Conservation (phyloP, 1,140 invertebrate genomes). For the Leptonema lineaticorne region DNA sequence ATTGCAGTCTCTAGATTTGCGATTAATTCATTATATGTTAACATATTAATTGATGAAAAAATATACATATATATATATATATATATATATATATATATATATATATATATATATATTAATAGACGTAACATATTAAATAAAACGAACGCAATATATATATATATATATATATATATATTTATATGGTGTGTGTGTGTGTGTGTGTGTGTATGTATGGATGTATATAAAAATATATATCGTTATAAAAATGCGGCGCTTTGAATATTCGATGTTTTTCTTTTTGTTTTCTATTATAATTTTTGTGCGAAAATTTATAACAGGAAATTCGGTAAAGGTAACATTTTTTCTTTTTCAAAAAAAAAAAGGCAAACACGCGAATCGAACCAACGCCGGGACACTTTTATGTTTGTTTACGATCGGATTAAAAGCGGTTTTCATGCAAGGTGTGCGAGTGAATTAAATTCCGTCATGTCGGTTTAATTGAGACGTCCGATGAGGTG, state of each 20-base stretch:
- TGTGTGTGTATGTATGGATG: too few species aligned
- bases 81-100: too few species aligned
- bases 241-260: background rate
- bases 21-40: too few species aligned
- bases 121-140: too few species aligned
- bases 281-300: background rate
- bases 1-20: too few species aligned
- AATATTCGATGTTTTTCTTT: background rate
- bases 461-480: conserved; percentile 4
- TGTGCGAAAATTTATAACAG: background rate
- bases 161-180: background rate
- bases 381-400: background rate
- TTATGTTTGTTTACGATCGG: conserved; percentile 15
- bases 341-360: too few species aligned
- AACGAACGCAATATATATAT: background rate
- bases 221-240: too few species aligned
- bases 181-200: too few species aligned
- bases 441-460: conserved; percentile 8
- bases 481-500: conserved; percentile 12
- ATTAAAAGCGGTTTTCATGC: background rate
- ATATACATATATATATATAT: too few species aligned
- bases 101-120: too few species aligned
- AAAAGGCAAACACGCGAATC: background rate
- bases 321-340: conserved; percentile 2
- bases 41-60: too few species aligned